These are phyloP conservation scores for Geopemphigus sp. DNA, from an alignment of 1,140 invertebrate genomes.

Conservation along the genomic window DNA sequence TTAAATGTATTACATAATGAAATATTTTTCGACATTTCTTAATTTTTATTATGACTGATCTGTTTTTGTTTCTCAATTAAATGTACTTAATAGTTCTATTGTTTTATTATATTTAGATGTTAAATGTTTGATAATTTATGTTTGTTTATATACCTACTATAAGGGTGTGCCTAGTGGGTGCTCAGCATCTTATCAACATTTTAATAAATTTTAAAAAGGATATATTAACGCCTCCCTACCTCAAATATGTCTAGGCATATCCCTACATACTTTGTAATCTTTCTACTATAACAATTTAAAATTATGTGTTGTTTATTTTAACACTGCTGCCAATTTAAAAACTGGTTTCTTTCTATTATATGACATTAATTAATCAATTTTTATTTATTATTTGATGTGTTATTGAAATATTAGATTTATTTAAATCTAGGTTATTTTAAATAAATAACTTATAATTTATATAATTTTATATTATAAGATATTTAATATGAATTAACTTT, in stretches of 20 bases:
- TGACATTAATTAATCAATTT: not conserved
- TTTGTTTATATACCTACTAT: conserved; percentile 46
- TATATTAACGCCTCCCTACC: no score
- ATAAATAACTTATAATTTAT: not conserved
- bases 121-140: conserved; percentile 30
- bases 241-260: no score
- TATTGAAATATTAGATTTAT: not conserved
- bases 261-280: not conserved
- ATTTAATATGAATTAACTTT: not conserved
- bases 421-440: no score
- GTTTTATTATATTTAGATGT: conserved; percentile 7
- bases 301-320: conserved; percentile 8
- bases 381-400: not conserved
- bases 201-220: no score
- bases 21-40: not conserved
- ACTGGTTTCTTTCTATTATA: conserved; percentile 12
- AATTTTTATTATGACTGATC: not conserved
- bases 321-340: conserved; percentile 25
- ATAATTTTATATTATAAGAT: not conserved
- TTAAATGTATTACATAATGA: not conserved
- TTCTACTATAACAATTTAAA: not conserved
- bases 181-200: no score
- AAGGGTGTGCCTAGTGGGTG: no score
- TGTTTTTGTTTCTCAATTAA: not conserved
- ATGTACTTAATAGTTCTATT: conserved; percentile 1